Evolutionary conservation across 2,113 vertebrate species (phyloP), one percentile per base, ranked within the genome.

Genomic region (Australoheros scitulus): DNA sequence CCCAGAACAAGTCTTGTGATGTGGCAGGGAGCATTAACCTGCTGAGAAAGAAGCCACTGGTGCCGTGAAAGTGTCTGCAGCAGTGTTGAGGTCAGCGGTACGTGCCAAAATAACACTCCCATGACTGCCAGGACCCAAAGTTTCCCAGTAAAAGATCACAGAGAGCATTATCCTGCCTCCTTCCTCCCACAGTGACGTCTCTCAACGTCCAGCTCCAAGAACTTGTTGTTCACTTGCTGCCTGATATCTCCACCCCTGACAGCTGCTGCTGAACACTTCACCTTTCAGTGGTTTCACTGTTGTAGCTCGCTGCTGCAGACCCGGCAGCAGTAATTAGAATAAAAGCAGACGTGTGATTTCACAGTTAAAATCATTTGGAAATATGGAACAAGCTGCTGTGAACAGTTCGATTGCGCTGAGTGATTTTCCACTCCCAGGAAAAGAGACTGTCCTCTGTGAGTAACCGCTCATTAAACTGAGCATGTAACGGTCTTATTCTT

Each of bases 401-500:
- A 80, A 70, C 29, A 29, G 11, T 6, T 77, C 10, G 50, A 79
- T 24, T 80, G 13, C 11, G 15, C 57, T 87, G 20, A 61, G 47
- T 57, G 75, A 68, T 60, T 81, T 76, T 20, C 13, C 5, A 7
- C 20, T 63, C 24, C 50, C 38, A 6, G 41, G 34, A 80, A 75
- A 79, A 79, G 58, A 38, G 38, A 3, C 4, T 32, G 13, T 64
- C 78, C 61, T 68, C 65, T 79, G 26, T 75, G 41, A 87, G 1
- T 75, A 79, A 83, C 68, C 32, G 43, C 26, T 77, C 63, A 87
- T 88, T 84, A 83, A 84, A 84, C 17, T 65, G 36, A 41, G 11
- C 3, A 29, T 3, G 29, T n/a, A 56, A 79, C n/a, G n/a, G 22
- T 61, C 20, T 13, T 36, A 5, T 64, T 76, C 11, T 82, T 47